Evolutionary conservation across 2,797 vertebrate genomes (phyloP), one percentile per base, ranked within the genome.

Genomic region (Miichthys miiuy): DNA sequence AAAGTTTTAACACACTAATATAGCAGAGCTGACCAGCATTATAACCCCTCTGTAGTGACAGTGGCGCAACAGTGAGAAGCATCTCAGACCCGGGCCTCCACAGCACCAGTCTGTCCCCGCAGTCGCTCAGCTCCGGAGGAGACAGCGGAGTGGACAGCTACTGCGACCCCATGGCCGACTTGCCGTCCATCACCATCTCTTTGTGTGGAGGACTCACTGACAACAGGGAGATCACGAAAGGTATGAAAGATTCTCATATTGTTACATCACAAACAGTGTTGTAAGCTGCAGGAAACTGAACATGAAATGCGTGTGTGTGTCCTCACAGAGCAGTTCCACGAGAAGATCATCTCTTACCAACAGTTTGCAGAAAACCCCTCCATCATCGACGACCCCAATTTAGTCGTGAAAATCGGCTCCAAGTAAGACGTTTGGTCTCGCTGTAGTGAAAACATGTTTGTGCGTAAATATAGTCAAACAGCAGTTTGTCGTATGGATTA

Each of bases 351-450:
- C 86, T 96, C 97, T 0, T 99, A 98, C 84, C 97, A 97, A 73
- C 96, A 98, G 85, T 99, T 99, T 92, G 94, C 94, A 63, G 96
- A 97, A 80, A 99, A 97, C 92, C 98, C 98, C 5, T 95, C 95
- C 42, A 94, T 99, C 91, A 99, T 99, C 5, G 98, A 99, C 1
- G 97, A 99, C 84, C 98, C 98, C 71, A 98, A 98, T 78, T 95
- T 99, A 4, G 98, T 99, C 17, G 96, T 99, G 77, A 99, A 98
- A 92, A 97, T 99, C 23, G 97, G 96, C 84, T 97, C 95, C 81
- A 99, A 99, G 98, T 99, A 94, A 95, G 97, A 85, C 20, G 20
- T 18, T 23, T 2, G 44, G 3, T 10, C 25, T 38, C 6, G 3
- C 8, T 50, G 2, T 4, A 52, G 11, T 42, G 14, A 50, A 11